Base-by-base conservation (phyloP, 2,888 invertebrate genomes). In the Xylophagus ater region DNA sequence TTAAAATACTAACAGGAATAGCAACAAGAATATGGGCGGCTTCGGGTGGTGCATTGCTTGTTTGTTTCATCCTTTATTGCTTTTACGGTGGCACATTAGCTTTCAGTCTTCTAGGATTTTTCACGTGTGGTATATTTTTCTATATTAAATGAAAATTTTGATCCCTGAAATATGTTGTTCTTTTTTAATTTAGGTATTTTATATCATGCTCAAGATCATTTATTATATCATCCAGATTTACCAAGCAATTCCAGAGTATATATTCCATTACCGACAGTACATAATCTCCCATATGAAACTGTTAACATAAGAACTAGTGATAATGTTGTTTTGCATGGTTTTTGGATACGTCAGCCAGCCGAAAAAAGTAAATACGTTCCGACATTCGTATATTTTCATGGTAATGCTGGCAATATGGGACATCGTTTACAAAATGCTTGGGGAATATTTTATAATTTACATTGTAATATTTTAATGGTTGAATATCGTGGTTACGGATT, bases 391-490 rank as follows among this genome's bases (percentile, higher is more conserved):
- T 92, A 86, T 65, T 79, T 94, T 48, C 94, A 96, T 69, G 94
- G 94, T 5, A 96, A 94, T 74, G 94, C 94, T 37, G 94, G 94
- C 10, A 96, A 94, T 60, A 88, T 94, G 74, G 94, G 94, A 0
- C 93, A 94, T 59, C 78, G 88, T 48, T 68, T 94, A 52, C 78
- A 83, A 53, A 93, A 93, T 68, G 83, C 83, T n/a, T 78, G 80
- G 49, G 88, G 85, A 4, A 71, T 94, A 42, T 89, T 81, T 61
- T 76, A 82, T 51, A 76, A 81, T 54, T 67, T 89, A 37, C 77
- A 80, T 48, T 84, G 86, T 49, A 94, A 96, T 60, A 74, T 94
- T 48, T 65, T 94, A 32, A 76, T 93, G 73, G 75, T 94, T n/a
- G 96, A 96, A 58, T 96, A 94, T 57, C 73, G 94, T 51, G 96